Percentiles rank a stretch among this genome's conserved stretches.
Evolutionary conservation across 2,113 vertebrate species (phyloP).

Genomic region (Irena cyanogastra): DNA sequence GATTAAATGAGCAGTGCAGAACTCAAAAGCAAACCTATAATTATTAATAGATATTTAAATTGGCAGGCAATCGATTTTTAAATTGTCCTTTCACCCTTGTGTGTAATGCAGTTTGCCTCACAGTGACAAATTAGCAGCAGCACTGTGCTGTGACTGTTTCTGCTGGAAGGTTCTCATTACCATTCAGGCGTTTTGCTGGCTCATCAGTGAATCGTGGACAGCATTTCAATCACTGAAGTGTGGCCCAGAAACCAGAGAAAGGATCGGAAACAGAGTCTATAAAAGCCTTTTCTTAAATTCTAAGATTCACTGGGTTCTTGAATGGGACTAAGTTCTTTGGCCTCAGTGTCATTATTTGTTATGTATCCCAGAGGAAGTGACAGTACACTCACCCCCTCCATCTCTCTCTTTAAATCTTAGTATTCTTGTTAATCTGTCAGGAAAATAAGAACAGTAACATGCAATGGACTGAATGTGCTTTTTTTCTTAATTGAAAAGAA

Average conservation of each 20-base stretch:
- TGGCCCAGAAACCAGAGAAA: constrained; percentile 26
- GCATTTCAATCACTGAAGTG: background rate
- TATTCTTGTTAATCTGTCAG: background rate
- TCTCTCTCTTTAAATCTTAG: background rate
- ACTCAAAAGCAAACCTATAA: constrained; percentile 3
- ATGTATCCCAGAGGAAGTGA: background rate
- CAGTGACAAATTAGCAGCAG: constrained; percentile 18
- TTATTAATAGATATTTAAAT: constrained; percentile 51
- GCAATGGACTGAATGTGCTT: background rate
- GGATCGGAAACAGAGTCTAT: background rate
- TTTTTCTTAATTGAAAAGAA: background rate
- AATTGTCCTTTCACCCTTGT: constrained; percentile 45
- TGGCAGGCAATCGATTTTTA: constrained; percentile 27
- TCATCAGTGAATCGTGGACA: constrained; percentile 22
- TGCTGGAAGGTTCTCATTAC: constrained; percentile 40
- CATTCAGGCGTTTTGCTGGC: constrained; percentile 40
- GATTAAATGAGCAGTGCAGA: constrained; percentile 7
- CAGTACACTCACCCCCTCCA: background rate
- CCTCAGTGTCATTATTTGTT: background rate
- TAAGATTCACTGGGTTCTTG: background rate
- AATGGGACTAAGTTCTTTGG: background rate
- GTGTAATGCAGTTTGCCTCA: background rate
- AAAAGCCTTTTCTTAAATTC: constrained; percentile 2
- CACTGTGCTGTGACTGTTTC: background rate
- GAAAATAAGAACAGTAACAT: background rate